Evolutionary conservation across 2,888 invertebrate genomes (phyloP), one percentile per base, ranked within the genome.

Genomic region (Caenorhabditis angaria): DNA sequence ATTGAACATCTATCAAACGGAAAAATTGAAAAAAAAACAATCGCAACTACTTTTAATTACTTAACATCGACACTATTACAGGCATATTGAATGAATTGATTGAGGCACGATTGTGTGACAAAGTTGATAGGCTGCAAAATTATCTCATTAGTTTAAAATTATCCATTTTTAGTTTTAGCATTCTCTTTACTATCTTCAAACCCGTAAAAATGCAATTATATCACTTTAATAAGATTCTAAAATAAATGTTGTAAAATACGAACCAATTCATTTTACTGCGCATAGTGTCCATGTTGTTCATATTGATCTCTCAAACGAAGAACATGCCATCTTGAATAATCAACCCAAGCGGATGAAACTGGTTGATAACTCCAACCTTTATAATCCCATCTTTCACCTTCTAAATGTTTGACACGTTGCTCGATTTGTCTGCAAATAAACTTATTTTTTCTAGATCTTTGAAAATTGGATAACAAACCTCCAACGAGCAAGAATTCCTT

Each of bases 321-420:
- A 24, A 80, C 81, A 47, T 81, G 81, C 78, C 80, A 79, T 64
- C 84, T 76, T 24, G 82, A 80, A 58, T 79, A 79, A 54, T 85
- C 85, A 60, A 85, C 76, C 85, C 85, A 85, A 53, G 78, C 68
- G 47, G 85, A 72, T 22, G 83, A 82, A n/a, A 85, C 83, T 53
- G 85, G 85, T 68, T 82, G 77, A 62, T 85, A 84, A 66, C 75
- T 80, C 79, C 80, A 85, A 27, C 80, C 85, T 76, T 85, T 85
- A 76, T 85, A 85, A 66, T 85, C 85, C 82, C 83, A 83, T 60
- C 84, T 77, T 69, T 85, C 83, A 20, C 84, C 83, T 70, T 85
- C 80, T 55, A 85, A 73, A 76, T 85, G 85, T 76, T 81, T 82
- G 58, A 85, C 84, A 32, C 85, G 83, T 61, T 83, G 76, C 67